Evolutionary conservation across 2,113 vertebrate species (phyloP).

Genomic region (Suricata suricatta): DNA sequence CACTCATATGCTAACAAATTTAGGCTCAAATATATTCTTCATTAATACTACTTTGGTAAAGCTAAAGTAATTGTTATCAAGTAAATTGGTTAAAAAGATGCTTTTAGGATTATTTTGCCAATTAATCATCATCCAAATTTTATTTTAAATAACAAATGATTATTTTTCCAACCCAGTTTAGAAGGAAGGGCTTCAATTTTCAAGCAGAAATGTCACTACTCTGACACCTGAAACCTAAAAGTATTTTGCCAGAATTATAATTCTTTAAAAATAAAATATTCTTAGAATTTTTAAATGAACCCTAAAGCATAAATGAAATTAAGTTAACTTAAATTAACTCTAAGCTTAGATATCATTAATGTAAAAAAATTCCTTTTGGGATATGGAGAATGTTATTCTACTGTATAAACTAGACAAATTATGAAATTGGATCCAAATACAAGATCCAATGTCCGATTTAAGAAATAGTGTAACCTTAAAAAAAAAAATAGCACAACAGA

Average conservation of each 20-base stretch:
- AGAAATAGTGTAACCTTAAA: constrained; percentile 20
- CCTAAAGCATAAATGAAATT: neutral
- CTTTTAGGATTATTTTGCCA: constrained; percentile 13
- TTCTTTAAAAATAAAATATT: neutral
- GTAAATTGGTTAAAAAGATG: neutral
- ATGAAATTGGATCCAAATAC: constrained; percentile 23
- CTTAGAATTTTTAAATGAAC: neutral
- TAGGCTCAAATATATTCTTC: neutral
- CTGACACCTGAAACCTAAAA: neutral
- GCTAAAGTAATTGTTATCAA: neutral
- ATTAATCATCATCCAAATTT: neutral
- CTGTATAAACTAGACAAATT: neutral
- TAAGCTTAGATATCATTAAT: neutral
- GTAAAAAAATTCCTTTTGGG: neutral
- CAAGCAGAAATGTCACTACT: constrained; percentile 7
- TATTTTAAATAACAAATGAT: neutral
- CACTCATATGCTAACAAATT: neutral
- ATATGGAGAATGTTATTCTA: constrained; percentile 1
- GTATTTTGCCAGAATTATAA: neutral
- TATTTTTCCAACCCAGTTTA: neutral
- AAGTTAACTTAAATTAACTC: neutral
- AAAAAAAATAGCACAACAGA: neutral
- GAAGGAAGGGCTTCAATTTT: neutral
- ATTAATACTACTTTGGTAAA: neutral
- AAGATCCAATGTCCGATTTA: constrained; percentile 43